Evolutionary conservation across 2,888 invertebrate species (phyloP), one percentile per base, ranked within the genome.

Genomic region (Cepaea hortensis): DNA sequence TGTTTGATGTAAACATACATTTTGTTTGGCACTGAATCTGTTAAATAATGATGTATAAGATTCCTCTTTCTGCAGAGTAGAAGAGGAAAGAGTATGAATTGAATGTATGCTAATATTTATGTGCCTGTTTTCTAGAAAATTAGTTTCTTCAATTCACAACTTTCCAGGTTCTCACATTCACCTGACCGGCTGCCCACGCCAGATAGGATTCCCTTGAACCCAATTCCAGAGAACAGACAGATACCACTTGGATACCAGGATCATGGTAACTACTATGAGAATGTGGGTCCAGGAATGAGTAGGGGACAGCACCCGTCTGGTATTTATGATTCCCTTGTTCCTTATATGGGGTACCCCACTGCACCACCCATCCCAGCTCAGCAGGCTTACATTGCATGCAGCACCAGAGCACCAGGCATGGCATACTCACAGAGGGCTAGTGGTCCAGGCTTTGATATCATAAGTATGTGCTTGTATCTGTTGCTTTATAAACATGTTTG

Each of bases 171-270:
- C 65, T 86, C 88, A 0, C 88, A 87, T 65, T 91, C 91, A 11
- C 91, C 91, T 46, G 91, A 91, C 3, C 88, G 91, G 15, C 82
- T 88, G 70, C 87, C 89, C 3, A 89, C 93, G 0, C 92, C 92
- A 23, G 93, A 93, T 46, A 85, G 91, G 81, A 61, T 72, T 61
- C 35, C 88, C 79, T 86, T 93, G 35, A 89, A 92, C 87, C 90
- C 93, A 0, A 93, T 93, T 85, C 93, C 93, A 76, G 93, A 93
- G 86, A 91, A 92, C 88, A 88, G 89, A 72, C 92, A 90, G 82
- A 89, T 91, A 87, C 91, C 91, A 20, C 70, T 46, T 9, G 85
- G 81, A 68, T 87, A 88, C 77, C 80, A 80, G 13, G 87, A 87
- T 15, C 86, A 84, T 0, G 76, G 83, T 35, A 85, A 77, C 65